Base-by-base conservation (phyloP, 92 coral and sea anemone species). In the Epizoanthus fatuus region DNA sequence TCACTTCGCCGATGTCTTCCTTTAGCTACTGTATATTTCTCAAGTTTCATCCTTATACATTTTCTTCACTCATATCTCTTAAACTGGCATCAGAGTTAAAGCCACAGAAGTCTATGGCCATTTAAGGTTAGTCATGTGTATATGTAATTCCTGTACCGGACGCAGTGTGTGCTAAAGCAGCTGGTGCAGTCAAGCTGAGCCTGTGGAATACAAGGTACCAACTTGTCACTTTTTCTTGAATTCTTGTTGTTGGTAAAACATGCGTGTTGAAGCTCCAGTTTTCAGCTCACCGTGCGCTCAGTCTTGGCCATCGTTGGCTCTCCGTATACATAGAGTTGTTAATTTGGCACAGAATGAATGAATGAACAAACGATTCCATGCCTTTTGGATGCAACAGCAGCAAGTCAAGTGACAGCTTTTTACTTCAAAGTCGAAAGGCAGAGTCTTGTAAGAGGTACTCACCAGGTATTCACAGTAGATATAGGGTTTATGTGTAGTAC, bases 361-460 rank as follows among this genome's bases (percentile, higher is more conserved):
- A 75, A 56, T 56, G 81, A 75, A 75, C 81, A 75, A 75, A 56
- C 53, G 29, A 60, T 57, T 75, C 81, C 81, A 75, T 75, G 67
- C 63, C 67, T 56, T 77, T 77, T 77, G 82, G 82, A 77, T 60
- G 70, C 53, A 58, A 59, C 82, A 20, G 70, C 82, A 77, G 70
- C 82, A 77, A 77, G 82, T 59, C 82, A 77, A 77, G 70, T 44
- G 69, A 44, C 82, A 42, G 70, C 70, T 77, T 77, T 59, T 77
- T 77, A 60, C 82, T 19, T 49, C 53, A 49, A 11, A 49, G 74
- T 53, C n/a, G 53, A 63, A 64, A 81, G 86, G 40, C 86, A 72
- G 17, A 75, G 55, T 81, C 91, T 81, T 85, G 37, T 89, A 89
- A 85, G 82, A 89, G 93, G 93, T 89, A 89, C 83, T 64, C 73